Evolutionary conservation across 2,888 invertebrate species (phyloP), one percentile per base, ranked within the genome.

Genomic region (Tetramorium bicarinatum): DNA sequence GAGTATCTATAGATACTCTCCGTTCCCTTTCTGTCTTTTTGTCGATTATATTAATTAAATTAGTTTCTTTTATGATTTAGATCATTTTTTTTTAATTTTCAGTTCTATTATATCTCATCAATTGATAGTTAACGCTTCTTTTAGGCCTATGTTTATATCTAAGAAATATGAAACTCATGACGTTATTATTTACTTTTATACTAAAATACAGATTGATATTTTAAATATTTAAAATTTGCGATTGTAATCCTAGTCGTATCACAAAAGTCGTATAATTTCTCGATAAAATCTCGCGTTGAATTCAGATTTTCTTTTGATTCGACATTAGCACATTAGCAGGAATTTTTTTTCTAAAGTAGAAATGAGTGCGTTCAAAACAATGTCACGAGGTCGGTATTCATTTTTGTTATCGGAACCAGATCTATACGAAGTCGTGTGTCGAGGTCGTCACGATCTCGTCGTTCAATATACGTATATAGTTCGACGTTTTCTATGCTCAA

Each of bases 401-500:
- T n/a, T 44, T 59, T n/a, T 49, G 61, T 56, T 29, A 56, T 41
- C 21, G 29, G 15, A 67, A 41, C 9, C n/a, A 34, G 11, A 44
- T 77, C 54, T 69, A 15, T 44, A 34, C 25, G 21, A 25, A 79
- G 67, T 29, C 34, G 44, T 59, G 21, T 44, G 41, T 38, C 52
- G 76, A 69, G 25, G 38, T 52, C 41, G 41, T 69, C 76, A n/a
- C n/a, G 29, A 67, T 77, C 54, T 77, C 18, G 29, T 67, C 29
- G n/a, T 25, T 79, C 8, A 49, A 77, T 54, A 79, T 56, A n/a
- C n/a, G n/a, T n/a, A 79, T 71, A 71, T 21, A 9, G 59, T 61
- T 34, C 82, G 62, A 71, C 62, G 52, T 25, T 61, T 69, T 76
- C 67, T 64, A 74, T 69, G 75, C 84, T 72, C 75, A 81, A 80